phyloP scores from a whole-genome alignment of 1,140 invertebrate species.

The Drosophila fuyamai region DNA sequence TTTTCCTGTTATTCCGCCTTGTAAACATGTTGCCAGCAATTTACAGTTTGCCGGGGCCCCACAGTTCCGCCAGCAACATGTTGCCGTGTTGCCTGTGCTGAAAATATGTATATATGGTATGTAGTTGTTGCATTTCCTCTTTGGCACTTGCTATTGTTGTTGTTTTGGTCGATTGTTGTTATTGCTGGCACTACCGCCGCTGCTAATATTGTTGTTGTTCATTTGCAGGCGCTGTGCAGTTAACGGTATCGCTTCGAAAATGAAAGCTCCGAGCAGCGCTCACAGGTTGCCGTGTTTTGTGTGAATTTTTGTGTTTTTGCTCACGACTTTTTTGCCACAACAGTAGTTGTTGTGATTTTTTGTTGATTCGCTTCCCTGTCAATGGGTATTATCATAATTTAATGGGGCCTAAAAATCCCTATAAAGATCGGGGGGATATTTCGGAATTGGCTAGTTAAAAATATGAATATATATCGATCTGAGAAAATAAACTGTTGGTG shows the following conservation, averaged over 20 bases:
- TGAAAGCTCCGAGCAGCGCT: constrained; percentile 75
- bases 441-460: too few relatives aligned
- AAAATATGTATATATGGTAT: constrained; percentile 22
- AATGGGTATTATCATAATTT: not conserved
- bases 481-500: too few relatives aligned
- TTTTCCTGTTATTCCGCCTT: constrained; percentile 84
- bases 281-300: constrained; percentile 65
- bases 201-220: constrained; percentile 66
- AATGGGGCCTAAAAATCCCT: not conserved
- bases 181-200: constrained; percentile 22
- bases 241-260: constrained; percentile 83
- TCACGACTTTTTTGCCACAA: constrained; percentile 51
- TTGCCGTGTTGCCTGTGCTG: constrained; percentile 38
- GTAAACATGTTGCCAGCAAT: constrained; percentile 73
- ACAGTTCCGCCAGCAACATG: constrained; percentile 30
- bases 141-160: constrained; percentile 67
- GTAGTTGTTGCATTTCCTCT: constrained; percentile 76
- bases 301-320: constrained; percentile 61
- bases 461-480: too few relatives aligned
- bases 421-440: not conserved
- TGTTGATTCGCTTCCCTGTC: constrained; percentile 28
- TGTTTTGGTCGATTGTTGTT: constrained; percentile 48
- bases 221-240: constrained; percentile 64
- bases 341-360: constrained; percentile 26
- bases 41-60: constrained; percentile 61